Evolutionary conservation across 1,140 invertebrate genomes (phyloP).

Genomic region (Doryteuthis pealeii): DNA sequence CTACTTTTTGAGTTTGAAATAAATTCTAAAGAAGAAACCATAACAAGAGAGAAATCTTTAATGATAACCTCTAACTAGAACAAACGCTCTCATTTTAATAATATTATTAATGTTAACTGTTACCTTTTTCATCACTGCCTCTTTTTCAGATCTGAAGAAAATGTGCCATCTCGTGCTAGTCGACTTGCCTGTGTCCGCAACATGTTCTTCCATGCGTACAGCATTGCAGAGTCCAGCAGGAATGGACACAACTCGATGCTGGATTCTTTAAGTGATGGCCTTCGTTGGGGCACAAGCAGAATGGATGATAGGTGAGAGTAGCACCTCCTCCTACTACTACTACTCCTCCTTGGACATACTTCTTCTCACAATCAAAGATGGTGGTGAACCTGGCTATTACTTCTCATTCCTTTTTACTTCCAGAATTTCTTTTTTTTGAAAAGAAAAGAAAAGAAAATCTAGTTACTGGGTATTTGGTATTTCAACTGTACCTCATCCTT

Average conservation of each 20-base stretch:
- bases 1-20: no score
- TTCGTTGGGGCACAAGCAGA: neutral
- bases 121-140: neutral
- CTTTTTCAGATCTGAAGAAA: neutral
- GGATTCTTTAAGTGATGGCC: neutral
- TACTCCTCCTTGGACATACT: neutral
- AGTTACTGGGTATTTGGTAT: neutral
- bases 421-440: neutral
- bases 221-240: neutral
- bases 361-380: neutral
- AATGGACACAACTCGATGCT: neutral
- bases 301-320: neutral
- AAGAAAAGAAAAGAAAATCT: neutral
- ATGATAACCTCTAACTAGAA: no score
- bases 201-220: constrained; percentile 7
- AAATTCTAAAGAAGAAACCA: no score
- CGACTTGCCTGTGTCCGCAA: constrained; percentile 1
- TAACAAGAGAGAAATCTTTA: no score
- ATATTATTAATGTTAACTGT: neutral
- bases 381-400: neutral
- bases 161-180: neutral
- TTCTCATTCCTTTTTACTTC: neutral
- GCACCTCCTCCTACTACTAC: neutral
- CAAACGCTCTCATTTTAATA: no score
- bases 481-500: neutral